A percentile compares a stretch with the other conserved stretches of the same genome.
Evolutionary conservation across 2,113 vertebrate genomes (phyloP).

Genomic region (Etheostoma cragini): DNA sequence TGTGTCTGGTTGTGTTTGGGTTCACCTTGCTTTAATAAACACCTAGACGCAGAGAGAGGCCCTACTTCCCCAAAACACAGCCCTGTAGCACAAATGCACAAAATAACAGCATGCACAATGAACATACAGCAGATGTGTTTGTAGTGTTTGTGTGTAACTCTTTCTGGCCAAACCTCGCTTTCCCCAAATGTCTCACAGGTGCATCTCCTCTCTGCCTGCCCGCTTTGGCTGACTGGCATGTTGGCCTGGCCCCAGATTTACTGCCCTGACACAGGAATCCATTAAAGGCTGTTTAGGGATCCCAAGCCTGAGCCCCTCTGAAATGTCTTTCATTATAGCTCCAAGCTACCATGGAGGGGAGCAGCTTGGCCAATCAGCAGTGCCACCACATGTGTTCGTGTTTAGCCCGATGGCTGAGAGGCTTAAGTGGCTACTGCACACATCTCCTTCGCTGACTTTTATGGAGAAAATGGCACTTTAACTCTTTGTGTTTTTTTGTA

Average conservation of each 20-base stretch:
- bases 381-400: conserved; percentile 84
- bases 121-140: conserved; percentile 13
- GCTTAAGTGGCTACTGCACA: conserved; percentile 82
- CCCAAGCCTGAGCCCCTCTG: conserved; percentile 82
- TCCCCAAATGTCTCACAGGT: conserved; percentile 82
- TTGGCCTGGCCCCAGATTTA: conserved; percentile 85
- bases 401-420: conserved; percentile 81
- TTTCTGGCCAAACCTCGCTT: conserved; percentile 25
- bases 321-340: conserved; percentile 87
- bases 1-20: conserved; percentile 73
- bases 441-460: conserved; percentile 82
- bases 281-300: conserved; percentile 89
- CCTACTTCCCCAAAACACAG: conserved; percentile 63
- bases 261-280: conserved; percentile 87
- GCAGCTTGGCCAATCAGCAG: conserved; percentile 77
- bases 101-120: conserved; percentile 70
- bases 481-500: conserved; percentile 75
- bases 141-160: conserved; percentile 12
- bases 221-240: conserved; percentile 70
- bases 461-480: conserved; percentile 80
- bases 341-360: conserved; percentile 80
- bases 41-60: conserved; percentile 70
- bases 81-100: conserved; percentile 77
- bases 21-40: conserved; percentile 86
- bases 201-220: conserved; percentile 69